Evolutionary conservation across 2,888 invertebrate genomes (phyloP).

Genomic region (Euproctis similis): DNA sequence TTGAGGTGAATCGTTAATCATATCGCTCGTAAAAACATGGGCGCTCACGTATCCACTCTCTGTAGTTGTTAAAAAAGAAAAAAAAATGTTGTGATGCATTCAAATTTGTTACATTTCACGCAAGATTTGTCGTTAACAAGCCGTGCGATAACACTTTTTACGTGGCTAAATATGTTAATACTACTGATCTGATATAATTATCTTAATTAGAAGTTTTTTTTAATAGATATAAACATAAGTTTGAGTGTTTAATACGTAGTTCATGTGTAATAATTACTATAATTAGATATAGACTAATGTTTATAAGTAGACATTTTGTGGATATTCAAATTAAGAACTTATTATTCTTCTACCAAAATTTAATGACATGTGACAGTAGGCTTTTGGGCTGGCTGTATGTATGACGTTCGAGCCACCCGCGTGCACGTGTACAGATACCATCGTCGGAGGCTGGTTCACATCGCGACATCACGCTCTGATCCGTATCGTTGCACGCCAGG

Average conservation of each 20-base stretch:
- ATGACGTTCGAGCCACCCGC: slow-evolving; percentile 24
- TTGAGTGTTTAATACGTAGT: too few species aligned
- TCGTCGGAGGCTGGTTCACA: slow-evolving; percentile 49
- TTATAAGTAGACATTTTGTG: slow-evolving; percentile 2
- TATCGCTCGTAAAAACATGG: slow-evolving; percentile 46
- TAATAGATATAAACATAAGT: too few species aligned
- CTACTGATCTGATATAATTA: too few species aligned
- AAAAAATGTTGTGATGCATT: slow-evolving; percentile 30
- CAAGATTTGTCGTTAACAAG: slow-evolving; percentile 37
- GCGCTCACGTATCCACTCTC: slow-evolving; percentile 39
- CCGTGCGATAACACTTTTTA: slow-evolving; percentile 13
- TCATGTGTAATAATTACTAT: too few species aligned
- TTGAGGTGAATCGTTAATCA: slow-evolving; percentile 54
- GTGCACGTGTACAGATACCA: slow-evolving; percentile 52
- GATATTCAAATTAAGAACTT: background rate
- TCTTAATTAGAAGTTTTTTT: too few species aligned
- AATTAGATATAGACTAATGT: too few species aligned
- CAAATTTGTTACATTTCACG: slow-evolving; percentile 57
- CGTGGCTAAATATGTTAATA: too few species aligned
- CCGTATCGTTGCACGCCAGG: slow-evolving; percentile 37
- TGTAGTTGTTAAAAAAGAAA: slow-evolving; percentile 22
- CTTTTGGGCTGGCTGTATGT: slow-evolving; percentile 5
- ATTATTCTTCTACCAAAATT: too few species aligned
- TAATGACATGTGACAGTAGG: too few species aligned
- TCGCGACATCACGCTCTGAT: slow-evolving; percentile 63